Conservation (phyloP, 2,888 invertebrate species). For the Drosophila infuscata region DNA sequence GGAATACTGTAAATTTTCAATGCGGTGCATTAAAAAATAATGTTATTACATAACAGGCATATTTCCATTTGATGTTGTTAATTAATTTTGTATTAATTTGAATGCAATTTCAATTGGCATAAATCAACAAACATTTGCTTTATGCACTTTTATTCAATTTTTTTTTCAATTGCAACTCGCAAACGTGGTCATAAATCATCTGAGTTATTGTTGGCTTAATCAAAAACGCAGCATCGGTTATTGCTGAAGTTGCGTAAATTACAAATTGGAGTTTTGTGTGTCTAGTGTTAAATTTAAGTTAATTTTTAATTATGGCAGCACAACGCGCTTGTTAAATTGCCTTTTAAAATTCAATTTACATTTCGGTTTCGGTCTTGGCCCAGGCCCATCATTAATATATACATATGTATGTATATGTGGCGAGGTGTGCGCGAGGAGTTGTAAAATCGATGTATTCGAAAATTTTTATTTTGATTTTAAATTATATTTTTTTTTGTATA, state of each 20-base stretch:
- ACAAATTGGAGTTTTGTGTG: constrained; percentile 54
- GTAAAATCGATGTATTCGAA: not conserved
- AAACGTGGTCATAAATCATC: constrained; percentile 45
- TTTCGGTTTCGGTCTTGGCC: constrained; percentile 61
- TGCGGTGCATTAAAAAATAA: not conserved
- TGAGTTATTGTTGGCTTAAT: constrained; percentile 50
- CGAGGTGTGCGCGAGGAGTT: constrained; percentile 49
- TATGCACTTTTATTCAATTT: not conserved
- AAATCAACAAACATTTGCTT: constrained; percentile 50
- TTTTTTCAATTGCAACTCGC: constrained; percentile 31
- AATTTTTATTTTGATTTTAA: not conserved
- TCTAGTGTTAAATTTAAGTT: constrained; percentile 77
- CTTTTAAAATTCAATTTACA: constrained; percentile 80
- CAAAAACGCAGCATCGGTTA: constrained; percentile 28
- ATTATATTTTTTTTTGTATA: not conserved
- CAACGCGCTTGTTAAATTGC: constrained; percentile 72
- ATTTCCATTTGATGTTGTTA: constrained; percentile 33
- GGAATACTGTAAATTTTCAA: not conserved
- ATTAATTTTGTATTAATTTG: constrained; percentile 72
- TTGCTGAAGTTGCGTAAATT: constrained; percentile 50
- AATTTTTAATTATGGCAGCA: constrained; percentile 74
- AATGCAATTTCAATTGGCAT: constrained; percentile 58
- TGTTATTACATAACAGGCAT: constrained; percentile 18
- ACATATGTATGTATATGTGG: not conserved
- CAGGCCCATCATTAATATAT: constrained; percentile 43